Evolutionary conservation across 2,888 invertebrate genomes (phyloP).

Genomic region (Amphipoea oculea): DNA sequence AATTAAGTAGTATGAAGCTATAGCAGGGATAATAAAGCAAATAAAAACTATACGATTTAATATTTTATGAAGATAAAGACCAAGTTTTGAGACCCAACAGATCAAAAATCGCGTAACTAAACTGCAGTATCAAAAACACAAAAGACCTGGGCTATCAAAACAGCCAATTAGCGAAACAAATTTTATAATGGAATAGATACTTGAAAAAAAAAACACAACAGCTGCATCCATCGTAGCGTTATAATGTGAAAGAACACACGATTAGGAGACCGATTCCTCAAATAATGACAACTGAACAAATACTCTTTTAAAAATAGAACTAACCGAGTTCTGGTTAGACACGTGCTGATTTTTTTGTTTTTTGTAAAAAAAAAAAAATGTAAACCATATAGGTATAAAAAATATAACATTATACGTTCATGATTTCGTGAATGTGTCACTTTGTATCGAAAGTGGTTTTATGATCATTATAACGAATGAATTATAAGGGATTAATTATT

Average conservation of each 20-base stretch:
- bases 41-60: neutral
- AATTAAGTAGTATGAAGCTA: too few species aligned
- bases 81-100: neutral
- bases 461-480: neutral
- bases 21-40: neutral
- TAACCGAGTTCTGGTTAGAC: conserved; percentile 63
- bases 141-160: conserved; percentile 54
- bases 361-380: conserved; percentile 18
- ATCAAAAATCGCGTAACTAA: neutral
- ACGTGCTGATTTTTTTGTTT: conserved; percentile 62
- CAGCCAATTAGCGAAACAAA: conserved; percentile 76
- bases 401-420: neutral
- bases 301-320: conserved; percentile 70
- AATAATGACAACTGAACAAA: conserved; percentile 84
- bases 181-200: conserved; percentile 61
- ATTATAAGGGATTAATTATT: neutral
- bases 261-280: conserved; percentile 76
- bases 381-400: neutral
- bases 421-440: conserved; percentile 16
- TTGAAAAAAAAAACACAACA: conserved; percentile 72
- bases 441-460: conserved; percentile 3
- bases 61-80: neutral
- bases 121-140: neutral
- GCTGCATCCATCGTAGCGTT: conserved; percentile 79
- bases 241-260: conserved; percentile 74